A percentile compares a stretch with the other conserved stretches of the same genome.
Evolutionary conservation across 2,797 vertebrate genomes (phyloP).

Genomic region (Momotus momota): DNA sequence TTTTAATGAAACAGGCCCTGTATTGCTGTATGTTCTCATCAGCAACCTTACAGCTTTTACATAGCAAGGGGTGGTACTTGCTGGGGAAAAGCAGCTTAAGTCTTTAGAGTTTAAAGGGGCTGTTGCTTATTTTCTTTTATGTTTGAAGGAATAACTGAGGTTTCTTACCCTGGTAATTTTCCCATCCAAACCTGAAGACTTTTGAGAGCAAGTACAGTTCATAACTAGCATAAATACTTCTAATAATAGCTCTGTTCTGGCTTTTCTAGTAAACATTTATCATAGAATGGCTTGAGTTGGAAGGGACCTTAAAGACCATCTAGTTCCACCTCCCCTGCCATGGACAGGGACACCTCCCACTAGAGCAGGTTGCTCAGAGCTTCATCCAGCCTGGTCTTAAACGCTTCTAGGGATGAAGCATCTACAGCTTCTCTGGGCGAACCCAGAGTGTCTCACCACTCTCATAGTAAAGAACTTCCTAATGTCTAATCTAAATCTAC

Average conservation of each 20-base stretch:
- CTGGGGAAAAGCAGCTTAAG: background rate
- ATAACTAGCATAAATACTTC: background rate
- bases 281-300: no score
- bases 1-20: background rate
- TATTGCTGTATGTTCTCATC: background rate
- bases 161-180: background rate
- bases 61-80: background rate
- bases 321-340: no score
- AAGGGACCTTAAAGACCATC: no score
- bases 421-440: no score
- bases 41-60: background rate
- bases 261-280: background rate
- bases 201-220: background rate
- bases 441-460: no score
- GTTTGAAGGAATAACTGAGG: background rate
- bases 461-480: no score
- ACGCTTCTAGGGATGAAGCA: no score
- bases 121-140: background rate
- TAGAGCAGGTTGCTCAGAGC: no score
- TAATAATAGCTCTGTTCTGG: background rate
- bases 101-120: background rate
- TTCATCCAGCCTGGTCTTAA: no score
- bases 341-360: no score
- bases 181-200: background rate
- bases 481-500: no score